These are phyloP conservation scores for Odontothrips loti DNA, from an alignment of 2,888 invertebrate genomes.

Conservation along the genomic window DNA sequence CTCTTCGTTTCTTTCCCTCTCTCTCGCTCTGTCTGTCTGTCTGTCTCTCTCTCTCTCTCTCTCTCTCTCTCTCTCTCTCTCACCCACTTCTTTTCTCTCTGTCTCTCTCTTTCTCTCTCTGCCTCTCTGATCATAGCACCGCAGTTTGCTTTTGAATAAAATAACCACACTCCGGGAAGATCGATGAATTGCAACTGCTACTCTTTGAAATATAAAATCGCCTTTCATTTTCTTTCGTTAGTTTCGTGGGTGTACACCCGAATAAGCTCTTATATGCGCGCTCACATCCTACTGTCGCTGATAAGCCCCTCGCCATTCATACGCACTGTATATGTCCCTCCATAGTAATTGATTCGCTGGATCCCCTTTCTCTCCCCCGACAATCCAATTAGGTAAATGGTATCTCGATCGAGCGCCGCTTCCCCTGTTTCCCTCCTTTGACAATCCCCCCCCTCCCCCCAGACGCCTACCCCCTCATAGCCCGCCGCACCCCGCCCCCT, in stretches of 20 bases:
- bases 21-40: constrained; percentile 28
- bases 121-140: no score
- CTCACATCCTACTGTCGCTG: no score
- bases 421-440: neutral
- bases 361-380: constrained; percentile 27
- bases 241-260: no score
- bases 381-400: constrained; percentile 35
- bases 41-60: constrained; percentile 22
- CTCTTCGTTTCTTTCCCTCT: neutral
- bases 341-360: constrained; percentile 15
- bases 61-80: neutral
- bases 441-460: constrained; percentile 27
- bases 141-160: no score
- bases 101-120: no score
- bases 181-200: no score
- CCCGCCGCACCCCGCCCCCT: constrained; percentile 25
- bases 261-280: no score
- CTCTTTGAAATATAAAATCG: no score
- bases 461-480: constrained; percentile 33
- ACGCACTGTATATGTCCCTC: neutral
- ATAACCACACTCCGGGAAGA: no score
- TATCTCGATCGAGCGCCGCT: constrained; percentile 34
- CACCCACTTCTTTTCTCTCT: no score
- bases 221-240: no score
- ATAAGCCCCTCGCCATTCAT: no score